Conservation (phyloP, 2,797 vertebrate genomes). For the Onychomys arenicola region DNA sequence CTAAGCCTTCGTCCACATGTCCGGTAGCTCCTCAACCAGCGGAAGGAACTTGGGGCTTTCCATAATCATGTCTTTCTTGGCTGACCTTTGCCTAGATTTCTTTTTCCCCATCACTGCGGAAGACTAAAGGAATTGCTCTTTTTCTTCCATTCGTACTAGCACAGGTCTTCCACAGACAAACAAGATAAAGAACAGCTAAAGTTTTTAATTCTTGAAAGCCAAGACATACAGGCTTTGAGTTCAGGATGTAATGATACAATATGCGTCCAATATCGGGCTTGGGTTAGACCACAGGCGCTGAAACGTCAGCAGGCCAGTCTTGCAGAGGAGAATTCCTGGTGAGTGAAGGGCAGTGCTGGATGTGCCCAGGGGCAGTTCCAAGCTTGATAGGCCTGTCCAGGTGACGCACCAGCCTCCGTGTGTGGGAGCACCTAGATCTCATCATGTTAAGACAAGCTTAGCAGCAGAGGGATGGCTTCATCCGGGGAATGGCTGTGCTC, state of each 20-base stretch:
- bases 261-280: background rate
- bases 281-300: background rate
- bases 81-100: background rate
- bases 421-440: conserved; percentile 40
- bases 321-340: background rate
- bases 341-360: background rate
- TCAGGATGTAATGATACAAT: background rate
- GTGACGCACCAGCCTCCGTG: conserved; percentile 1
- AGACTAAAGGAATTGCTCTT: background rate
- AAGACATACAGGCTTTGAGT: background rate
- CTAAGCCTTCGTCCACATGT: background rate
- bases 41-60: background rate
- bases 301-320: background rate
- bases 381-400: background rate
- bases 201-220: background rate
- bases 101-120: background rate
- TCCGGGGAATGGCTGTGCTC: background rate
- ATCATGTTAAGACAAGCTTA: background rate
- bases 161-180: conserved; percentile 17
- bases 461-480: conserved; percentile 20
- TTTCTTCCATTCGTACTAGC: background rate
- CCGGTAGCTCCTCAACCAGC: background rate
- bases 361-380: background rate
- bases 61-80: background rate
- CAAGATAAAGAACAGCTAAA: background rate